Conservation (phyloP, 2,888 invertebrate genomes). For the Rosalia funebris region DNA sequence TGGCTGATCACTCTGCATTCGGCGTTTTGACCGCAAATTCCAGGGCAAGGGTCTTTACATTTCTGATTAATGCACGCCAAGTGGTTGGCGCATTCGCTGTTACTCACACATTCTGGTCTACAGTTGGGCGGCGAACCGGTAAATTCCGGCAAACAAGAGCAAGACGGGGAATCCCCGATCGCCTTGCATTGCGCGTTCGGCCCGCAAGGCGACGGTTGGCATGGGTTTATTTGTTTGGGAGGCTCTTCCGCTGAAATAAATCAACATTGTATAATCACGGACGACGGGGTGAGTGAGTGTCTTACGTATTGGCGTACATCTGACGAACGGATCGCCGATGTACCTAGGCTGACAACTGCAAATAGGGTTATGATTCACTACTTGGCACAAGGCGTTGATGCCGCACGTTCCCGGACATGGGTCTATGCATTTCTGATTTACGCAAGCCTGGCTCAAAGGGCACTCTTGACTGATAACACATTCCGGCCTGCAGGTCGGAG, state of each 20-base stretch:
- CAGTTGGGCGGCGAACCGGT: constrained; percentile 75
- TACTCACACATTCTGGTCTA: constrained; percentile 79
- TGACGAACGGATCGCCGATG: constrained; percentile 68
- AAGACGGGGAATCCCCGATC: constrained; percentile 67
- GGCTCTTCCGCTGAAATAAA: constrained; percentile 41
- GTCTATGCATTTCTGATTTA: constrained; percentile 78
- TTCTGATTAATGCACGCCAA: constrained; percentile 78
- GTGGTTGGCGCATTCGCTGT: constrained; percentile 76
- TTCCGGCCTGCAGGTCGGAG: constrained; percentile 79
- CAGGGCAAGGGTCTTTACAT: constrained; percentile 80
- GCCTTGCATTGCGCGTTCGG: constrained; percentile 69
- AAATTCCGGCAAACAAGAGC: constrained; percentile 71
- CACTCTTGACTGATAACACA: constrained; percentile 80
- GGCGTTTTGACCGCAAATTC: constrained; percentile 79
- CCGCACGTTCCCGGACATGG: constrained; percentile 81
- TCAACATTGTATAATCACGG: background rate
- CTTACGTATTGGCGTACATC: constrained; percentile 69
- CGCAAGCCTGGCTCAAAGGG: constrained; percentile 74
- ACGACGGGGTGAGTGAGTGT: constrained; percentile 61
- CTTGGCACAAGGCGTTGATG: constrained; percentile 76
- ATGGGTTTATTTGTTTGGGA: constrained; percentile 65
- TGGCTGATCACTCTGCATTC: constrained; percentile 78
- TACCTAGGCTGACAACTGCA: constrained; percentile 76
- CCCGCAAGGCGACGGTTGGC: constrained; percentile 81
- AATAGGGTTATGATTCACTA: constrained; percentile 81